Percentiles rank a stretch among this genome's conserved stretches.
These are phyloP conservation scores for Probosciger aterrimus DNA, from an alignment of 2,113 vertebrate species.

Conservation along the genomic window DNA sequence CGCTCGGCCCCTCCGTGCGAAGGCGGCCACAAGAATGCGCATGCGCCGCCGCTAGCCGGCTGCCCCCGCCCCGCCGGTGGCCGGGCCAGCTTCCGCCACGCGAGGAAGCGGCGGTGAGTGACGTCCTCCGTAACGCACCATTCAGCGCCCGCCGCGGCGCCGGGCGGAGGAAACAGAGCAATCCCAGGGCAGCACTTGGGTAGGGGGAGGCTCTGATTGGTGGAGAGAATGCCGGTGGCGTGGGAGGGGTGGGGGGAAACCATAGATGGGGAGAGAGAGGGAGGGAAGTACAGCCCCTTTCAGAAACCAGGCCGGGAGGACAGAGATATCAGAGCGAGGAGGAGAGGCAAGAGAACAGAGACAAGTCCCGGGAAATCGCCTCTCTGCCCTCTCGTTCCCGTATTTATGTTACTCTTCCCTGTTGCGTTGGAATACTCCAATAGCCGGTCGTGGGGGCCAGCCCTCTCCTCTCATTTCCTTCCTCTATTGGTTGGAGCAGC, in stretches of 20 bases:
- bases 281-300: not conserved
- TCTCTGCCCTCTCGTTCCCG: rapidly evolving
- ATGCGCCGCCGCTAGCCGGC: not conserved
- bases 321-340: rapidly evolving
- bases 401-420: not conserved
- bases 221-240: too few relatives aligned
- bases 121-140: not conserved
- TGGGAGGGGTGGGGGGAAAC: not conserved
- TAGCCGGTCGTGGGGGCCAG: not conserved
- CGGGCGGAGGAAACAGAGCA: not conserved
- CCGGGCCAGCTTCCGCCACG: constrained; percentile 22
- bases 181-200: not conserved
- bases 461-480: rapidly evolving
- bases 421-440: not conserved
- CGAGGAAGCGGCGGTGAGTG: not conserved
- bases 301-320: rapidly evolving
- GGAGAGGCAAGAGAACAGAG: rapidly evolving
- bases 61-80: not conserved
- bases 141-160: not conserved
- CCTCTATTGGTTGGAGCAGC: rapidly evolving
- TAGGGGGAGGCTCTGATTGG: not conserved
- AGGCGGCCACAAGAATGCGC: not conserved
- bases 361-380: rapidly evolving
- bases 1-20: constrained; percentile 20
- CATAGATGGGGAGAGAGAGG: not conserved